These are phyloP conservation scores for Bos taurus DNA, from an alignment of 2,113 vertebrate species.

Conservation along the genomic window DNA sequence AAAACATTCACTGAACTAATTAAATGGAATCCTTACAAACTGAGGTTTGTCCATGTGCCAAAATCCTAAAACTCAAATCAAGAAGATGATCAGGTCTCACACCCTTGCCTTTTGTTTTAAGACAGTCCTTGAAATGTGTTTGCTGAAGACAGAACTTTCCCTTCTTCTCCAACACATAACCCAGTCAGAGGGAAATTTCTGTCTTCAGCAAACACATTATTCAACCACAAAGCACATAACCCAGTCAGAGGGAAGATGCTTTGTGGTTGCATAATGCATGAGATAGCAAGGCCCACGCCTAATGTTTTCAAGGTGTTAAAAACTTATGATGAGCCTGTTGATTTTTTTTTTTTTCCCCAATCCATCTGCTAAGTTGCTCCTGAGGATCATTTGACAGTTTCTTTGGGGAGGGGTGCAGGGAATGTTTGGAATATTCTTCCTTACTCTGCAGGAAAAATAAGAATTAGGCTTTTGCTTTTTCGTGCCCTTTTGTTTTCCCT, in stretches of 20 bases:
- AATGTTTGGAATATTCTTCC: background rate
- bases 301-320: background rate
- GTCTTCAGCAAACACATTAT: too few species aligned
- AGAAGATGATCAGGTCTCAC: background rate
- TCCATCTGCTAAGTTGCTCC: background rate
- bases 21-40: background rate
- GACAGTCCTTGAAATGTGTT: background rate
- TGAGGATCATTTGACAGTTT: background rate
- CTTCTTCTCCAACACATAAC: background rate
- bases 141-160: background rate
- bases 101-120: background rate
- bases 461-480: background rate
- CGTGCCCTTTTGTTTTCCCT: background rate
- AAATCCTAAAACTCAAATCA: background rate
- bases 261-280: background rate
- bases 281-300: background rate
- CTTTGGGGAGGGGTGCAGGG: accelerated
- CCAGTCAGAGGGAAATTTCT: background rate
- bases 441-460: background rate
- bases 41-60: background rate
- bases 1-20: background rate
- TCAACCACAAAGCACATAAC: background rate
- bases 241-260: background rate
- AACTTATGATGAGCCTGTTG: background rate
- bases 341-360: background rate